phyloP scores from a whole-genome alignment of 2,888 invertebrate genomes.

The Mylabris sibirica region DNA sequence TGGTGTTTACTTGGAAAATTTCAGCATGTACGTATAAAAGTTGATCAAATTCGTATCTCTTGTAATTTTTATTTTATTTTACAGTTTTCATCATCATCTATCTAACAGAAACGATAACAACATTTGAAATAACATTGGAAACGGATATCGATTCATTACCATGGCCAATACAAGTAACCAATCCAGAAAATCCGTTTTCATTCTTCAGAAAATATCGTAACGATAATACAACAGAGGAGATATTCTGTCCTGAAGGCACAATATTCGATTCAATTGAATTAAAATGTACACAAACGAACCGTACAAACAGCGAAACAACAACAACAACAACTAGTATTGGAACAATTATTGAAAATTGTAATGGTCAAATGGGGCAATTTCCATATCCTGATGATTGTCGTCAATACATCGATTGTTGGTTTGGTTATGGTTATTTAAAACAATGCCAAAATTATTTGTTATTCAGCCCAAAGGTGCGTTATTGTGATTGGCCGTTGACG shows the following conservation, averaged over 20 bases:
- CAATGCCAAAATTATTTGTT: slow-evolving; percentile 39
- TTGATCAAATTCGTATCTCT: neutral
- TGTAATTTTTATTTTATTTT: neutral
- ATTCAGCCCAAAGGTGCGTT: slow-evolving; percentile 32
- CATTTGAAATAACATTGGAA: slow-evolving; percentile 8
- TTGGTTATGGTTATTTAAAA: slow-evolving; percentile 23
- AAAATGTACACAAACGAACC: slow-evolving; percentile 10
- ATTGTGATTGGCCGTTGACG: slow-evolving; percentile 43
- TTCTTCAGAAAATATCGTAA: slow-evolving; percentile 8
- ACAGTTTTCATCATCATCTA: neutral
- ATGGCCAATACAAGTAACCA: neutral
- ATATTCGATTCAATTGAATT: slow-evolving; percentile 11
- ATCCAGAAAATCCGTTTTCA: neutral
- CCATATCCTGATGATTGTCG: slow-evolving; percentile 39
- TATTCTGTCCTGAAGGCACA: slow-evolving; percentile 14
- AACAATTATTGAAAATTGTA: neutral
- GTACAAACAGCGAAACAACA: slow-evolving; percentile 17
- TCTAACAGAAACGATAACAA: too few species aligned
- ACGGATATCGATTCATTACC: neutral
- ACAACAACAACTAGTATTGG: slow-evolving; percentile 13
- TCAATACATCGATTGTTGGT: slow-evolving; percentile 36
- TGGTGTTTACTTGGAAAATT: neutral
- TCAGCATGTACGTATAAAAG: neutral
- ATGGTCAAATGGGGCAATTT: neutral
- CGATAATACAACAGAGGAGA: neutral